Evolutionary conservation across 2,113 vertebrate genomes (phyloP).

Genomic region (Paratilapia polleni): DNA sequence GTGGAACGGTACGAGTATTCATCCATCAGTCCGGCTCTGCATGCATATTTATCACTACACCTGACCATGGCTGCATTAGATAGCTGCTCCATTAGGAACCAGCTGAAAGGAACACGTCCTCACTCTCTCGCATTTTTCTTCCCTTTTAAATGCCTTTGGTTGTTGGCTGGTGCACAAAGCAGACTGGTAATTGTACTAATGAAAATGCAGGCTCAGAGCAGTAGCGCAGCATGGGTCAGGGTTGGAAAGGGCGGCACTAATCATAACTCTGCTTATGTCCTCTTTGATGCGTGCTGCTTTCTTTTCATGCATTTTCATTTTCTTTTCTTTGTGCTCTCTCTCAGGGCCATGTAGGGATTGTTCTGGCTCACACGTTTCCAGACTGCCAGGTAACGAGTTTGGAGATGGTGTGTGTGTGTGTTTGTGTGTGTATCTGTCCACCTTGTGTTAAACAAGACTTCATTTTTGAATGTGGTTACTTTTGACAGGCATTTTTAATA

Average conservation of each 20-base stretch:
- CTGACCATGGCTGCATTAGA: slow-evolving; percentile 7
- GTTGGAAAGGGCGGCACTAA: slow-evolving; percentile 22
- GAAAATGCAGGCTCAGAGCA: slow-evolving; percentile 27
- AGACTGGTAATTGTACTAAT: slow-evolving; percentile 23
- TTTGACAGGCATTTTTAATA: neutral
- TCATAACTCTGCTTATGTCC: slow-evolving; percentile 13
- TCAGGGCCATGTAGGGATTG: slow-evolving; percentile 96
- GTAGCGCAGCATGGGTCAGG: neutral
- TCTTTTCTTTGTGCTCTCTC: slow-evolving; percentile 40
- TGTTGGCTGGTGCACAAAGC: neutral
- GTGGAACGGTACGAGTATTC: slow-evolving; percentile 87
- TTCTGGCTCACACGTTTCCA: slow-evolving; percentile 89
- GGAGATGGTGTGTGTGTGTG: neutral
- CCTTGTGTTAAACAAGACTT: neutral
- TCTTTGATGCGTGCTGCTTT: slow-evolving; percentile 19
- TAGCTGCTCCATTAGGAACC: slow-evolving; percentile 24
- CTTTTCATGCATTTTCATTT: slow-evolving; percentile 10
- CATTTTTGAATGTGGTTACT: neutral
- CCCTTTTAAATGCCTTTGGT: slow-evolving; percentile 9
- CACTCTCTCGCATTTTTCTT: neutral
- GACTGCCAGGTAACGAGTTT: slow-evolving; percentile 86
- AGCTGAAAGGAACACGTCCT: slow-evolving; percentile 5
- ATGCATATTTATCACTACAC: slow-evolving; percentile 21
- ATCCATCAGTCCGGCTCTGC: slow-evolving; percentile 11
- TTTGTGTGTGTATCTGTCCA: neutral